phyloP scores from a whole-genome alignment of 2,888 invertebrate species.

The Serripes groenlandicus region DNA sequence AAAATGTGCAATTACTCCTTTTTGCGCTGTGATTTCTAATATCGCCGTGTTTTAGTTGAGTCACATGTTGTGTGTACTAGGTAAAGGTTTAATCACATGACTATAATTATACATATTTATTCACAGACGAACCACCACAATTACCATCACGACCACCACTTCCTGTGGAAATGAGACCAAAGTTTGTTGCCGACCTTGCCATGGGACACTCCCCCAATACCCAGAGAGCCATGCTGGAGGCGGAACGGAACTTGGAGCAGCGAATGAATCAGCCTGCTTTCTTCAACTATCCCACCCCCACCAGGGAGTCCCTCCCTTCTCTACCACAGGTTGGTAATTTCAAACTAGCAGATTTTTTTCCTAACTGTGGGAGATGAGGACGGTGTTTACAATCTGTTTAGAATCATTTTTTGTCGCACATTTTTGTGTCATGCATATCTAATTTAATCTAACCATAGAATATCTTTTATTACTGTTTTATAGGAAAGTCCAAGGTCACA shows the following conservation, averaged over 20 bases:
- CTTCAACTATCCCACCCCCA: conserved; percentile 83
- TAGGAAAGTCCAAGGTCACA: conserved; percentile 68
- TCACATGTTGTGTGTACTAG: too few relatives aligned
- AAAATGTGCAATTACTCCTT: neutral
- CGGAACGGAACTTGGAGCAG: conserved; percentile 74
- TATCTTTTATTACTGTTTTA: too few relatives aligned
- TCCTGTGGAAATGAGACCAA: conserved; percentile 78
- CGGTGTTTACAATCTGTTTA: too few relatives aligned
- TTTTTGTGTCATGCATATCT: too few relatives aligned
- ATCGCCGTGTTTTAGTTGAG: neutral
- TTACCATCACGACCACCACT: conserved; percentile 81
- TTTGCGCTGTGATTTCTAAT: neutral
- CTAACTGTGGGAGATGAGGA: neutral
- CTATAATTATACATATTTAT: too few relatives aligned
- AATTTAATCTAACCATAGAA: too few relatives aligned
- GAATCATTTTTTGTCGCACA: too few relatives aligned
- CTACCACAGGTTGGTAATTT: conserved; percentile 38
- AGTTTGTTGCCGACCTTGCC: conserved; percentile 82
- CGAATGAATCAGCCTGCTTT: conserved; percentile 79
- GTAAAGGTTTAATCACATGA: too few relatives aligned
- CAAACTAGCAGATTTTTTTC: too few relatives aligned
- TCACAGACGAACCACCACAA: conserved; percentile 53
- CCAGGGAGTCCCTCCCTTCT: conserved; percentile 47
- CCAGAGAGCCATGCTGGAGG: conserved; percentile 74
- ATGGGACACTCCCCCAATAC: conserved; percentile 79